Evolutionary conservation across 2,113 vertebrate genomes (phyloP).

Genomic region (Poecilia latipinna): DNA sequence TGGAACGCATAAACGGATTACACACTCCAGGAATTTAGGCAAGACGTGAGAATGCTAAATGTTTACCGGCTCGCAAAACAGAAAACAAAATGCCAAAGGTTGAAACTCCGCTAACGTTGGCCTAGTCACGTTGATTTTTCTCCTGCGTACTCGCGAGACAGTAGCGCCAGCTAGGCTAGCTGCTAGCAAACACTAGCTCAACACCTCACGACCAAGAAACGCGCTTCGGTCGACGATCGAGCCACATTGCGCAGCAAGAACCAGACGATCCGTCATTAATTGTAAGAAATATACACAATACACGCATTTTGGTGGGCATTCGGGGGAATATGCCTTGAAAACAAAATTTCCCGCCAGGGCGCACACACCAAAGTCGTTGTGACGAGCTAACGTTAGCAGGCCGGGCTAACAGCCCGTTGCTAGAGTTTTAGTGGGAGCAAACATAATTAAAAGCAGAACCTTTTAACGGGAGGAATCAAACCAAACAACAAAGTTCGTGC

Average conservation of each 20-base stretch:
- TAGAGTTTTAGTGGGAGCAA: constrained; percentile 21
- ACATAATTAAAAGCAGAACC: constrained; percentile 17
- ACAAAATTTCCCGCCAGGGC: constrained; percentile 69
- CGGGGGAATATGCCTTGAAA: neutral
- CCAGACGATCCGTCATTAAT: rapidly evolving
- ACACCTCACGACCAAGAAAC: constrained; percentile 43
- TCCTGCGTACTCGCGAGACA: constrained; percentile 67
- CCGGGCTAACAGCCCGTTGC: constrained; percentile 29
- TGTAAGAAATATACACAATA: rapidly evolving
- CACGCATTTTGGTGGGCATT: neutral
- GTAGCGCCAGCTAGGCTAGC: constrained; percentile 13
- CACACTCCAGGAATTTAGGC: rapidly evolving
- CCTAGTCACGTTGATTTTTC: constrained; percentile 75
- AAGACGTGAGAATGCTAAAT: neutral
- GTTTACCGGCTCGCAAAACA: neutral
- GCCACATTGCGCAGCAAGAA: neutral
- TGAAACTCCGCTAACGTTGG: constrained; percentile 58
- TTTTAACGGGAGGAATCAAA: neutral
- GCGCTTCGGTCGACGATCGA: constrained; percentile 65
- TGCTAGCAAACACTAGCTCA: constrained; percentile 55
- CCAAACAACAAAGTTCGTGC: neutral
- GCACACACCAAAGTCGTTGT: constrained; percentile 63
- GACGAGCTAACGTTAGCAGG: constrained; percentile 61
- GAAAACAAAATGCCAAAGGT: constrained; percentile 47
- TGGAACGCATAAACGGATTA: rapidly evolving